These are phyloP conservation scores for Allygus modestus DNA, from an alignment of 2,888 invertebrate species.

Conservation along the genomic window DNA sequence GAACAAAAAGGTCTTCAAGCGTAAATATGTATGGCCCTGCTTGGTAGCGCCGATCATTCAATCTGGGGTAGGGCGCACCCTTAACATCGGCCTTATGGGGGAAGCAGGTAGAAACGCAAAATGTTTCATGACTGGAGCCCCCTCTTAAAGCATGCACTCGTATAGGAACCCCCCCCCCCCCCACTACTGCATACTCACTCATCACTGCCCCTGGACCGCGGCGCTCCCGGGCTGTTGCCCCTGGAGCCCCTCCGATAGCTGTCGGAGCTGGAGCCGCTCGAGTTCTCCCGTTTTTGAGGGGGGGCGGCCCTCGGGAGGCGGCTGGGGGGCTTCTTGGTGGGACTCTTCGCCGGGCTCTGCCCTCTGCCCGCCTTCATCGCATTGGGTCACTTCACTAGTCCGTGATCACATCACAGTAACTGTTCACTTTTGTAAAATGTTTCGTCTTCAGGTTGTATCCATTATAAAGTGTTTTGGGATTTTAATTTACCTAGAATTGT, in stretches of 20 bases:
- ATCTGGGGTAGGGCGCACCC: too few relatives aligned
- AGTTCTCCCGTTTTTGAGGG: slow-evolving; percentile 50
- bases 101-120: too few relatives aligned
- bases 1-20: too few relatives aligned
- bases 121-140: too few relatives aligned
- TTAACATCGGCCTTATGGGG: too few relatives aligned
- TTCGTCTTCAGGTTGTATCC: background rate
- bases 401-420: too few relatives aligned
- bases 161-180: too few relatives aligned
- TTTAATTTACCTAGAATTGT: too few relatives aligned
- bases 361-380: slow-evolving; percentile 47
- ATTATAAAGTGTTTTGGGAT: background rate
- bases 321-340: slow-evolving; percentile 34
- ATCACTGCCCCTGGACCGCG: slow-evolving; percentile 68
- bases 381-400: background rate
- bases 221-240: slow-evolving; percentile 69
- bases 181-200: slow-evolving; percentile 68
- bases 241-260: slow-evolving; percentile 59
- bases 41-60: too few relatives aligned
- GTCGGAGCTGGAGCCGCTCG: slow-evolving; percentile 64
- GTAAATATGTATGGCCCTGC: too few relatives aligned
- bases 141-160: too few relatives aligned
- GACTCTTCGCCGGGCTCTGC: slow-evolving; percentile 9
- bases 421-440: too few relatives aligned
- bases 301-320: slow-evolving; percentile 59